phyloP scores from a whole-genome alignment of 2,888 invertebrate genomes.

The Lochmaea crataegi region DNA sequence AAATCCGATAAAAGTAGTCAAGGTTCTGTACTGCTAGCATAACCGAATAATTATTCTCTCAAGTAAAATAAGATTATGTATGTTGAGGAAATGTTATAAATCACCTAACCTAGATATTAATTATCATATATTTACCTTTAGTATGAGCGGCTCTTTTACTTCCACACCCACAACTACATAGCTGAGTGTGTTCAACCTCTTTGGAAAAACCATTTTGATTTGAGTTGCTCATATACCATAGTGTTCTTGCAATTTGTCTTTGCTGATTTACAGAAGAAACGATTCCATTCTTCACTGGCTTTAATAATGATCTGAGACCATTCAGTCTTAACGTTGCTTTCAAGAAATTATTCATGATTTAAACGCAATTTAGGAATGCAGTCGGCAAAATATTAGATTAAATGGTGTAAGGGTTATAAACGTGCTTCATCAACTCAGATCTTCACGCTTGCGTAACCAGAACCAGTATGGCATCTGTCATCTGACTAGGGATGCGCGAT shows the following conservation, averaged over 20 bases:
- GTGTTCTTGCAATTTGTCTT: constrained; percentile 75
- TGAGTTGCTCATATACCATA: constrained; percentile 78
- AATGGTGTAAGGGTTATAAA: constrained; percentile 1
- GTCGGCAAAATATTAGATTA: constrained; percentile 19
- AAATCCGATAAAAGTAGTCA: too few relatives aligned
- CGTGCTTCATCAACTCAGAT: constrained; percentile 17
- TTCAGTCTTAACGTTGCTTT: constrained; percentile 70
- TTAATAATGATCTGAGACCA: constrained; percentile 54
- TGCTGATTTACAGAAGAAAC: constrained; percentile 62
- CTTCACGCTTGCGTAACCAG: constrained; percentile 7
- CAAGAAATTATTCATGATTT: constrained; percentile 77
- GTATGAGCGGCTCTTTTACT: constrained; percentile 72
- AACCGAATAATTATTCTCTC: too few relatives aligned
- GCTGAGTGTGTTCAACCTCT: constrained; percentile 70
- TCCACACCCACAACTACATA: constrained; percentile 76
- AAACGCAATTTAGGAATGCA: constrained; percentile 25
- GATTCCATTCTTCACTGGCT: constrained; percentile 57
- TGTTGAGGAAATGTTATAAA: too few relatives aligned
- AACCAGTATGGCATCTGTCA: constrained; percentile 4
- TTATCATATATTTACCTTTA: constrained; percentile 71
- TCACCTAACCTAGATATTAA: background rate
- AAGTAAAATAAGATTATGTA: background rate
- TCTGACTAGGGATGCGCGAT: too few relatives aligned
- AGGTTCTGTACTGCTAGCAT: too few relatives aligned
- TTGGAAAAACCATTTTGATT: constrained; percentile 60